Base-by-base conservation (phyloP, 2,888 invertebrate species). In the Drosophila niveifrons region DNA sequence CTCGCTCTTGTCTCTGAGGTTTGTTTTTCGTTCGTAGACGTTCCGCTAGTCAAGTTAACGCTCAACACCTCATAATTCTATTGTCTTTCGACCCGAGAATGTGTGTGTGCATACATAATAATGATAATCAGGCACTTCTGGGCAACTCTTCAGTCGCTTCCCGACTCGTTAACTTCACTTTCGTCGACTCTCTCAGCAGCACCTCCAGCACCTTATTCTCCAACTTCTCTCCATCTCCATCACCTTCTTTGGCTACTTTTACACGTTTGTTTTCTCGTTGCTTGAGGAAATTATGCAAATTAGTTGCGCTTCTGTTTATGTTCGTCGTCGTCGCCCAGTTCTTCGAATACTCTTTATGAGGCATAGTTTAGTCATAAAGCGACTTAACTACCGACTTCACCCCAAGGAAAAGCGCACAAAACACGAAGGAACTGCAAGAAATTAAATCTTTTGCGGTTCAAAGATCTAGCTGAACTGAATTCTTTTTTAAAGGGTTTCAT, bases 41-140 rank as follows among this genome's bases (percentile, higher is more conserved):
- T 82, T 83, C 78, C 87, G 84, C 87, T 81, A 83, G 81, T 83
- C 86, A 88, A 68, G 66, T 74, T 68, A 59, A 56, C 84, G 68
- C 66, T 86, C 88, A 88, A 89, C 86, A 89, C 89, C 88, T 87
- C 86, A 82, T 89, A 87, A 89, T 89, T 87, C 86, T 76, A 87
- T 87, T 87, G 86, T 87, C 77, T 89, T 78, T 68, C 62, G 67
- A 61, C 75, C 69, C 65, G 57, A 50, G 57, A 34, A 51, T 57
- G 62, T 63, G 55, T 63, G 64, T 61, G 46, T 82, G 82, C 82
- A 86, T 82, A 81, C 79, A 83, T 83, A 82, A 86, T 82, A 69
- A 81, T 48, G 74, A 76, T 82, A 82, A 82, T 82, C 84, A 82
- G 86, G 70, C 73, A 75, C 82, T 82, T 66, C 69, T 73, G 67